Evolutionary conservation across 2,113 vertebrate genomes (phyloP), one percentile per base, ranked within the genome.

Genomic region (Corythornis vintsioides): DNA sequence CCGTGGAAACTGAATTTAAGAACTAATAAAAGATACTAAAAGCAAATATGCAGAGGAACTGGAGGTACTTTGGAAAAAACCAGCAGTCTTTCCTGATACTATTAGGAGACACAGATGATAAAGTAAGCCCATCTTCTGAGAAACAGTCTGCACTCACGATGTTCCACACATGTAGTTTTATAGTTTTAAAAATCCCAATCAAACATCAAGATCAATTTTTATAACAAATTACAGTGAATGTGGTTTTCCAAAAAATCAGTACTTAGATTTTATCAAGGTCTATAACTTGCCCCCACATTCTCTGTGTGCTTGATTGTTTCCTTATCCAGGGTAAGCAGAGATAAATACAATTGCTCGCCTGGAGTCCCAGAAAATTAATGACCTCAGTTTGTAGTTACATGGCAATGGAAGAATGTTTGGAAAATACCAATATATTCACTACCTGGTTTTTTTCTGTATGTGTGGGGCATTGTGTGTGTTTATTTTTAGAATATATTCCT

Each of bases 381-480:
- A 56, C 13, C 48, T 75, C 52, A 48, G 20, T 59, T 86, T 33
- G 24, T 52, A 73, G 12, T 43, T 48, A 16, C 5, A 15, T 52
- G 42, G 4, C 15, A 64, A 16, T 10, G 15, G 24, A 31, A 42
- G 9, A 71, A 28, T 43, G 6, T 69, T 38, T 9, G 11, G 42
- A 25, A 89, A 61, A 55, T 53, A n/a, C 3, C 11, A 17, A 3
- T 53, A 7, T 45, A 35, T 73, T 84, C 53, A 33, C 4, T 45
- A 11, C 3, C 6, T 67, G 8, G 8, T 2, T 70, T 75, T 24
- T 4, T 69, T 47, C 5, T 20, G 1, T 35, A 10, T 57, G 4
- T 67, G 7, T 40, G 6, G 26, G 6, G 2, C 3, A 0, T 4
- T 29, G 53, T 18, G 24, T 15, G 13, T 20, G 2, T 59, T 40